Evolutionary conservation across 2,888 invertebrate species (phyloP).

Genomic region (Platerodrilus igneus): DNA sequence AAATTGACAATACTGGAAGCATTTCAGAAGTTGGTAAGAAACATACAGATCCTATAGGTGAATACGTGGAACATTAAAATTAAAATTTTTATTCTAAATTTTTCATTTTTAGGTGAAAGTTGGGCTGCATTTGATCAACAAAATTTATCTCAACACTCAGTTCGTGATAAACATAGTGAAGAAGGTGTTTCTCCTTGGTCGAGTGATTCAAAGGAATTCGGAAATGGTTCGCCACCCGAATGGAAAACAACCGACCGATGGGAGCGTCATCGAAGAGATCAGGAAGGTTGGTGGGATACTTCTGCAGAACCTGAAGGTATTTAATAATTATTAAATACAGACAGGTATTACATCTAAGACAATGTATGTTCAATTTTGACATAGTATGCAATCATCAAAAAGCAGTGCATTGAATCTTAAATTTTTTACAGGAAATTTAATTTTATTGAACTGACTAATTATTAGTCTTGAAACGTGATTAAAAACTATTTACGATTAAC

Average conservation of each 20-base stretch:
- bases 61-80: constrained; percentile 10
- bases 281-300: constrained; percentile 49
- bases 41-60: constrained; percentile 43
- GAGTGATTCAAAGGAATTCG: constrained; percentile 66
- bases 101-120: constrained; percentile 45
- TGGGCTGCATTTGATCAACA: constrained; percentile 59
- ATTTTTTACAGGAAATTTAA: too few relatives aligned
- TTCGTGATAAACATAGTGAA: constrained; percentile 45
- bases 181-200: constrained; percentile 70
- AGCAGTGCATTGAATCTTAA: too few relatives aligned
- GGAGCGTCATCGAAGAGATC: constrained; percentile 43
- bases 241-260: constrained; percentile 50
- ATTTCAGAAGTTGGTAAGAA: constrained; percentile 42
- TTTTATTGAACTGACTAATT: too few relatives aligned
- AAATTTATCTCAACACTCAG: constrained; percentile 27
- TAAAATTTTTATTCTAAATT: not conserved
- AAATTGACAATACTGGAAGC: constrained; percentile 52
- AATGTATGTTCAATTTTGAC: constrained; percentile 1
- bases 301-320: constrained; percentile 45
- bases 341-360: not conserved
- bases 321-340: not conserved
- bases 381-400: too few relatives aligned
- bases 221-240: constrained; percentile 48
- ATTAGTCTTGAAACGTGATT: too few relatives aligned
- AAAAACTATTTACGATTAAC: too few relatives aligned